phyloP scores from a whole-genome alignment of 2,797 vertebrate species.

The Muscicapa comitata region DNA sequence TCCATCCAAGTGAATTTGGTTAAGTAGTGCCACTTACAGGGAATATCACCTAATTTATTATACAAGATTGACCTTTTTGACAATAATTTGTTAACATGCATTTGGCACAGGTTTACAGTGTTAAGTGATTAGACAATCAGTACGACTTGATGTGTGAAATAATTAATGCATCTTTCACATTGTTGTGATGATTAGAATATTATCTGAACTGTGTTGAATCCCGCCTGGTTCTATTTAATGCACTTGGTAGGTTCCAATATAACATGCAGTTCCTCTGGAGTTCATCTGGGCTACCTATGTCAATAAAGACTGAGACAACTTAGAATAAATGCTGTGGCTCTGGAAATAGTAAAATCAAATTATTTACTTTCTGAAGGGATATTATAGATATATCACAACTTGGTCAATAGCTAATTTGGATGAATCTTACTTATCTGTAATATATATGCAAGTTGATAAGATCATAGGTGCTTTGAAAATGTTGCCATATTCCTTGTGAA shows the following conservation, averaged over 20 bases:
- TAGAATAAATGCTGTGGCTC: not conserved
- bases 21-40: not conserved
- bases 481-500: not conserved
- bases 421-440: not conserved
- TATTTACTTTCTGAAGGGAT: not conserved
- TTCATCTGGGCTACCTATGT: not conserved
- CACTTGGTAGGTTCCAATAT: not conserved
- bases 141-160: not conserved
- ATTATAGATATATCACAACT: not conserved
- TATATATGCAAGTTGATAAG: not conserved
- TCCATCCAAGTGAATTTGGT: not conserved
- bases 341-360: not conserved
- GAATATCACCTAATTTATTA: not conserved
- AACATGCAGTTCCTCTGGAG: not conserved
- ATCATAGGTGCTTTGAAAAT: not conserved
- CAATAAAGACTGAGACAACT: not conserved
- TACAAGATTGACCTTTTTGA: not conserved
- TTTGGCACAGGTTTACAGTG: not conserved
- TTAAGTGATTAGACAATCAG: not conserved
- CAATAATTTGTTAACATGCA: not conserved
- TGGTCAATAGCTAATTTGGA: not conserved
- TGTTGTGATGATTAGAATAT: not conserved
- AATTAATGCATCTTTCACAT: not conserved
- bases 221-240: not conserved
- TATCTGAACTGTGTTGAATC: not conserved